phyloP scores from a whole-genome alignment of 2,113 vertebrate genomes.

The Phalacrocorax aristotelis region DNA sequence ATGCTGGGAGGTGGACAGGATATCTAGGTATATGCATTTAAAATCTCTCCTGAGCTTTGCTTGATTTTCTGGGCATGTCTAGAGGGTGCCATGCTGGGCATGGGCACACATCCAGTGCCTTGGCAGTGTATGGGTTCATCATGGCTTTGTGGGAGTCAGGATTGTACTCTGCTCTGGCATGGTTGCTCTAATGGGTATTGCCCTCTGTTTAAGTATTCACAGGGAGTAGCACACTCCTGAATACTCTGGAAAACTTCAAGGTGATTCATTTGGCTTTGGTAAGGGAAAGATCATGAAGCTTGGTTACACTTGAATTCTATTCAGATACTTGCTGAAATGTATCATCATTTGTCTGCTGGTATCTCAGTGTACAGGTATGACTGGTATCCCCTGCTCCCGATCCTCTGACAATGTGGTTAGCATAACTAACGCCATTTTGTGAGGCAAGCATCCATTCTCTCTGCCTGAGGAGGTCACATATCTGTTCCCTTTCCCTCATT shows the following conservation, averaged over 20 bases:
- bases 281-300: background rate
- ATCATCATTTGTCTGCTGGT: background rate
- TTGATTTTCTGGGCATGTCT: background rate
- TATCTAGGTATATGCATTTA: background rate
- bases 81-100: background rate
- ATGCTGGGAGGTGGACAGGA: background rate
- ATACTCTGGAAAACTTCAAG: background rate
- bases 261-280: background rate
- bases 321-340: background rate
- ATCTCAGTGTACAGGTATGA: background rate
- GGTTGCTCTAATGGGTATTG: background rate
- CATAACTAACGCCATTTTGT: background rate
- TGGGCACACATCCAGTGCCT: background rate
- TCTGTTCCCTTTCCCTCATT: background rate
- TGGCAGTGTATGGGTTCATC: background rate
- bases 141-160: background rate
- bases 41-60: background rate
- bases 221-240: background rate
- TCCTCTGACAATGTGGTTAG: background rate
- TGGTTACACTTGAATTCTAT: background rate
- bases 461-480: accelerated
- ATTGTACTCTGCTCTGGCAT: background rate
- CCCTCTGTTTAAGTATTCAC: background rate
- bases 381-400: accelerated
- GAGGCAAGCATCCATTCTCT: too few species aligned